phyloP scores from a whole-genome alignment of 2,797 vertebrate genomes.

The Staurois parvus region DNA sequence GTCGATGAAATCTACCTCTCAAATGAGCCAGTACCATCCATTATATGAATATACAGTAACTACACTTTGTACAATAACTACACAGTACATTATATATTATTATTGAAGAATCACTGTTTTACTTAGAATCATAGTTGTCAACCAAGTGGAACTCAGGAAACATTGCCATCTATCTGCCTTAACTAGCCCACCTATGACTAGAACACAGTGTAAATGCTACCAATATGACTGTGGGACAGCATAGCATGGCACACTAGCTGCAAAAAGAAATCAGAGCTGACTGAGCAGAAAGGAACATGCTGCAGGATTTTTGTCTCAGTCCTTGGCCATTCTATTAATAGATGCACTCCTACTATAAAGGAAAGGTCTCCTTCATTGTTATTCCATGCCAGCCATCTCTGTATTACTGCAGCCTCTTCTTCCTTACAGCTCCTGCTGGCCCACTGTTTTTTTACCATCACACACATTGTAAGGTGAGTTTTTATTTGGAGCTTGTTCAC shows the following conservation, averaged over 20 bases:
- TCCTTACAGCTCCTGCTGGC: not conserved
- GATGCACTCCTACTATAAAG: not conserved
- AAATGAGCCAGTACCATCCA: too few species aligned
- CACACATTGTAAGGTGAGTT: not conserved
- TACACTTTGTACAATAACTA: too few species aligned
- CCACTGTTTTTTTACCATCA: not conserved
- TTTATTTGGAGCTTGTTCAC: not conserved
- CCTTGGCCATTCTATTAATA: slow-evolving; percentile 9
- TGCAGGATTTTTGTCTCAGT: not conserved
- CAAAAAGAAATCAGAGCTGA: not conserved
- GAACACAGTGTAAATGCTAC: not conserved
- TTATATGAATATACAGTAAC: too few species aligned
- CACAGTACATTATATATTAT: too few species aligned
- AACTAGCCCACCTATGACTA: too few species aligned
- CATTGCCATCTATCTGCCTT: not conserved
- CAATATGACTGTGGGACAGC: not conserved
- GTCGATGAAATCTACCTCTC: too few species aligned
- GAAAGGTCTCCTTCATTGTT: slow-evolving; percentile 23
- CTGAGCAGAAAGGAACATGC: not conserved
- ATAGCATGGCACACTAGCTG: not conserved
- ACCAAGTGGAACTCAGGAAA: too few species aligned
- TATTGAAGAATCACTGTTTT: too few species aligned
- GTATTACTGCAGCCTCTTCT: slow-evolving; percentile 2
- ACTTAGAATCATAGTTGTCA: too few species aligned
- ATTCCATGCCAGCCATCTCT: slow-evolving; percentile 5